A percentile compares a stretch with the other conserved stretches of the same genome.
Conservation (phyloP, 2,888 invertebrate genomes). For the Pristionchus japonicus region DNA sequence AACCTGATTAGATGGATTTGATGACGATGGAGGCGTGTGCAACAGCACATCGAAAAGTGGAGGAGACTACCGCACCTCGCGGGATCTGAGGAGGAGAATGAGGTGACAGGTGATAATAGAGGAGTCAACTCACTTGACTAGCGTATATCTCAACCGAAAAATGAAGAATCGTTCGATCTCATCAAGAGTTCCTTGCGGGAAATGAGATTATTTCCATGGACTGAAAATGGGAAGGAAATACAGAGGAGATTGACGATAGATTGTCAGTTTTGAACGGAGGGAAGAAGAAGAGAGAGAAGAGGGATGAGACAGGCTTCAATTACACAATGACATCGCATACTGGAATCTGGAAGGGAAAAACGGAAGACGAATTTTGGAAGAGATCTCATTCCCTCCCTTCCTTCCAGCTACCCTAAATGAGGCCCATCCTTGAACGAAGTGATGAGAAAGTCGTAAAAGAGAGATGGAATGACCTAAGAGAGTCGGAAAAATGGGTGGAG, state of each 20-base stretch:
- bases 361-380: background rate
- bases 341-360: background rate
- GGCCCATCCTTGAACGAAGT: slow-evolving; percentile 32
- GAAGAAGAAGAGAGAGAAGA: background rate
- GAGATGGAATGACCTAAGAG: background rate
- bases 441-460: slow-evolving; percentile 29
- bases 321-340: slow-evolving; percentile 29
- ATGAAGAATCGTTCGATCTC: background rate
- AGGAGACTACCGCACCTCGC: slow-evolving; percentile 16
- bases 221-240: slow-evolving; percentile 28
- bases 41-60: slow-evolving; percentile 64
- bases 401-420: slow-evolving; percentile 11
- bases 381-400: slow-evolving; percentile 6
- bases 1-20: slow-evolving; percentile 74
- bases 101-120: background rate
- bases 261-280: background rate
- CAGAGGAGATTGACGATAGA: slow-evolving; percentile 1
- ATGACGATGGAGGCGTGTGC: slow-evolving; percentile 70
- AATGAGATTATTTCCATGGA: slow-evolving; percentile 30
- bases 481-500: background rate
- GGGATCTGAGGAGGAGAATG: background rate
- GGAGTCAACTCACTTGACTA: background rate
- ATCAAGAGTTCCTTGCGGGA: slow-evolving; percentile 19
- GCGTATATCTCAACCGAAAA: slow-evolving; percentile 1
- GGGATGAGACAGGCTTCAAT: slow-evolving; percentile 10